Evolutionary conservation across 1,140 invertebrate genomes (phyloP).

Genomic region (Saccostrea echinata): DNA sequence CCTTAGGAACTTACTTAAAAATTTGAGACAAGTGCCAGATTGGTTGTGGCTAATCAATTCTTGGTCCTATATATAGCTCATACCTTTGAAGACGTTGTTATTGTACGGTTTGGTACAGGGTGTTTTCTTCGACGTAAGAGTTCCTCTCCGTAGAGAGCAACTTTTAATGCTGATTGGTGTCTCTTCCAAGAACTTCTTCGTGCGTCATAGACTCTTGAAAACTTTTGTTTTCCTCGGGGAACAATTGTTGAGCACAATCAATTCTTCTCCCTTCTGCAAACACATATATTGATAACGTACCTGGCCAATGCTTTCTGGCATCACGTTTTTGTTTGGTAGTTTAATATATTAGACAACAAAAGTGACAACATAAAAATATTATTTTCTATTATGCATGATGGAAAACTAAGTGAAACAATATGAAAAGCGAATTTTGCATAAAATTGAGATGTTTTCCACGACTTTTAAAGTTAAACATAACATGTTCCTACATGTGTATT

Average conservation of each 20-base stretch:
- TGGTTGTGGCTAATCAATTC: too few species aligned
- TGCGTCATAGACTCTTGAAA: slow-evolving; percentile 13
- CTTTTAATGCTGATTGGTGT: neutral
- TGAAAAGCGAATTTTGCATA: too few species aligned
- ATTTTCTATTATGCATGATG: neutral
- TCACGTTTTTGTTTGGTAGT: neutral
- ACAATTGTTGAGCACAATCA: neutral
- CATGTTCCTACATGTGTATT: too few species aligned
- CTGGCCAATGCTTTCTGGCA: neutral
- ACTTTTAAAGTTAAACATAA: too few species aligned
- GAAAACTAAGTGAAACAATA: too few species aligned
- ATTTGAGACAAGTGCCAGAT: too few species aligned
- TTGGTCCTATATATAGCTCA: neutral
- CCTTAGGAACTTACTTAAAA: too few species aligned
- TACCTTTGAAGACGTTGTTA: neutral
- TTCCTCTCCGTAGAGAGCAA: neutral
- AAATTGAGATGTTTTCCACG: too few species aligned
- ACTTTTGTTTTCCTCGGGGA: neutral
- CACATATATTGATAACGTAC: slow-evolving; percentile 1
- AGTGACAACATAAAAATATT: neutral
- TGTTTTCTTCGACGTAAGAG: neutral
- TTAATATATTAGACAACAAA: neutral
- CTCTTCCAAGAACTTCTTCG: neutral
- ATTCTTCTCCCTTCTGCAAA: neutral
- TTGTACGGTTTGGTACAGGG: neutral